These are phyloP conservation scores for Callorhinus ursinus DNA, from an alignment of 2,113 vertebrate species.

Conservation along the genomic window DNA sequence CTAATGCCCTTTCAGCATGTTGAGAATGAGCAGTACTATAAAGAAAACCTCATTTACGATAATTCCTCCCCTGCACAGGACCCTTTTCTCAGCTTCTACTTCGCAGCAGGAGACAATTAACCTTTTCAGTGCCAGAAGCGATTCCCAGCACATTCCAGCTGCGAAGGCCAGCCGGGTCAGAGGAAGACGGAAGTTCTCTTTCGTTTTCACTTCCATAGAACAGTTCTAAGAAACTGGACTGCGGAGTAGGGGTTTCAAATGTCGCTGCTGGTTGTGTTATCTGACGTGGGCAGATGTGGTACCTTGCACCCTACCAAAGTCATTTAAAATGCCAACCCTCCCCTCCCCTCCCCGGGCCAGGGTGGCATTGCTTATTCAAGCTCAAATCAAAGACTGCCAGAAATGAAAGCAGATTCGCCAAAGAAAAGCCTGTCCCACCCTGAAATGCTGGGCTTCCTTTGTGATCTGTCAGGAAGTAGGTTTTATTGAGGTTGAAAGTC, in stretches of 20 bases:
- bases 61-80: constrained; percentile 87
- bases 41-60: constrained; percentile 90
- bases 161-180: constrained; percentile 85
- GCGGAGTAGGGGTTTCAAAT: constrained; percentile 15
- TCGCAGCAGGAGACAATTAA: constrained; percentile 89
- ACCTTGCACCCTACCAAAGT: constrained; percentile 49
- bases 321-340: constrained; percentile 43
- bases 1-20: constrained; percentile 90
- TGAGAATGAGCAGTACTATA: constrained; percentile 85
- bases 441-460: constrained; percentile 57
- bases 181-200: constrained; percentile 86
- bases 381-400: background rate
- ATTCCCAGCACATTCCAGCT: constrained; percentile 86
- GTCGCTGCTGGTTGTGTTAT: background rate
- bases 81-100: constrained; percentile 85
- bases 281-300: constrained; percentile 18
- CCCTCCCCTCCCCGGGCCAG: background rate
- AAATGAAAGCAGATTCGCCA: constrained; percentile 61
- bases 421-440: background rate
- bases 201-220: constrained; percentile 80
- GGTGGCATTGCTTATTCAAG: constrained; percentile 52
- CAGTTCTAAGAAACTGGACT: constrained; percentile 80
- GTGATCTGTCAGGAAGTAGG: constrained; percentile 60
- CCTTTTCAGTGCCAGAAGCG: constrained; percentile 88
- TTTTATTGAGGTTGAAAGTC: constrained; percentile 63